These are phyloP conservation scores for Petrolisthes manimaculis DNA, from an alignment of 2,888 invertebrate genomes.

Conservation along the genomic window DNA sequence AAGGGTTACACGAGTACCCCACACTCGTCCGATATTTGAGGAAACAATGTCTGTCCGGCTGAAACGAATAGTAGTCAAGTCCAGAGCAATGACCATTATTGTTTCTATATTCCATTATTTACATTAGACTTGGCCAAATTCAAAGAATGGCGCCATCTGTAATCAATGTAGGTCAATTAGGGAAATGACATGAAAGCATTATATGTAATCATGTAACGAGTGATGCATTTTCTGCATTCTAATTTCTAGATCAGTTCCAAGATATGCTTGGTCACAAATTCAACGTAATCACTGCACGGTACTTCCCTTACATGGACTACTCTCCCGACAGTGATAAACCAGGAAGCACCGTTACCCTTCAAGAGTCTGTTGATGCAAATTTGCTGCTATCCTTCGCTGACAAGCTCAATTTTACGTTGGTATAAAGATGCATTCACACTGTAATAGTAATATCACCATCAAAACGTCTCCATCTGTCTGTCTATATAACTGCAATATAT, in stretches of 20 bases:
- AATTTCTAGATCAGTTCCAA: background rate
- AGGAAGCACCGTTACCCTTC: background rate
- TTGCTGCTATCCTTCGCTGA: background rate
- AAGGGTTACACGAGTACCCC: too few relatives aligned
- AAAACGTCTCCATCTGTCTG: too few relatives aligned
- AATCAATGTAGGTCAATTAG: background rate
- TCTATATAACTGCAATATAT: too few relatives aligned
- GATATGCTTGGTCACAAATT: background rate
- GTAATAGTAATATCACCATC: too few relatives aligned
- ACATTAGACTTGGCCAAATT: too few relatives aligned
- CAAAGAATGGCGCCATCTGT: too few relatives aligned
- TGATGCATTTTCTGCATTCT: background rate
- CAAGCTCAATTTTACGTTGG: background rate
- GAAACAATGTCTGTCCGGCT: too few relatives aligned
- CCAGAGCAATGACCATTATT: too few relatives aligned
- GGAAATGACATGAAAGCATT: background rate
- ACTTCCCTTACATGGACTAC: conserved; percentile 16
- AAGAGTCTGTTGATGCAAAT: conserved; percentile 1
- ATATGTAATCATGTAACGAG: background rate
- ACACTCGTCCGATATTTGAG: too few relatives aligned
- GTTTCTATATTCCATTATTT: too few relatives aligned
- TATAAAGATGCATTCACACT: too few relatives aligned
- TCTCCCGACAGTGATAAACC: background rate
- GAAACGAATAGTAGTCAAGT: too few relatives aligned
- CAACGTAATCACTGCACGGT: conserved; percentile 4